Conservation (phyloP, 2,113 vertebrate genomes). For the Microtus montanus region DNA sequence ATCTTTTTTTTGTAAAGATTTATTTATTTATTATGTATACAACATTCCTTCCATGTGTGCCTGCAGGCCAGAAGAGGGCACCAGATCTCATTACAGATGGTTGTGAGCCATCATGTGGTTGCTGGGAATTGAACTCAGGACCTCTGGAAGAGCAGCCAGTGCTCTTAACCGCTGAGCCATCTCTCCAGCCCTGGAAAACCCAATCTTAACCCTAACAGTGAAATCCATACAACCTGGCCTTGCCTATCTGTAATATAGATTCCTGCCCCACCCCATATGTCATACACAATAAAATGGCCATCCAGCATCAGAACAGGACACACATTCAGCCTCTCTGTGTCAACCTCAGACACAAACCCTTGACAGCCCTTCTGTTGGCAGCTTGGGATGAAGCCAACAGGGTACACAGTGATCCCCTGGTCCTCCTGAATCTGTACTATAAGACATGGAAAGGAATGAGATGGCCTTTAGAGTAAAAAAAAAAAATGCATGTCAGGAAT, state of each 20-base stretch:
- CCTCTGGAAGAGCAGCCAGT: too few relatives aligned
- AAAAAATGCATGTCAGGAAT: background rate
- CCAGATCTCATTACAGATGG: too few relatives aligned
- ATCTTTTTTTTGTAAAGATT: background rate
- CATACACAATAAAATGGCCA: background rate
- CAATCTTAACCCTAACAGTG: background rate
- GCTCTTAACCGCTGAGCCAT: too few relatives aligned
- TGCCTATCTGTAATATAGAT: background rate
- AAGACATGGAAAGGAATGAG: background rate
- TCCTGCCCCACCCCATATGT: background rate
- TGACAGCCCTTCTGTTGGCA: background rate
- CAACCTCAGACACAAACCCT: background rate
- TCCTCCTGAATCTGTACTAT: background rate
- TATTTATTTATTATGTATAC: too few relatives aligned
- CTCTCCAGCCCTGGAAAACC: slow-evolving; percentile 29
- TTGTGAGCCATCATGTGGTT: too few relatives aligned
- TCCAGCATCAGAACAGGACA: background rate
- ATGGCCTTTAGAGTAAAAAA: background rate
- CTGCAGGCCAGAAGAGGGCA: too few relatives aligned
- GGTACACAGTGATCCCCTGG: background rate
- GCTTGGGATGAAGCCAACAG: background rate
- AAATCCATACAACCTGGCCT: slow-evolving; percentile 60
- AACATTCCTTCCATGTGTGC: too few relatives aligned
- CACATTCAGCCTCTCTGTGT: background rate
- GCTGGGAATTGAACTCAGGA: too few relatives aligned